Base-by-base conservation (phyloP, 2,888 invertebrate species). In the Agriopis aurantiaria region DNA sequence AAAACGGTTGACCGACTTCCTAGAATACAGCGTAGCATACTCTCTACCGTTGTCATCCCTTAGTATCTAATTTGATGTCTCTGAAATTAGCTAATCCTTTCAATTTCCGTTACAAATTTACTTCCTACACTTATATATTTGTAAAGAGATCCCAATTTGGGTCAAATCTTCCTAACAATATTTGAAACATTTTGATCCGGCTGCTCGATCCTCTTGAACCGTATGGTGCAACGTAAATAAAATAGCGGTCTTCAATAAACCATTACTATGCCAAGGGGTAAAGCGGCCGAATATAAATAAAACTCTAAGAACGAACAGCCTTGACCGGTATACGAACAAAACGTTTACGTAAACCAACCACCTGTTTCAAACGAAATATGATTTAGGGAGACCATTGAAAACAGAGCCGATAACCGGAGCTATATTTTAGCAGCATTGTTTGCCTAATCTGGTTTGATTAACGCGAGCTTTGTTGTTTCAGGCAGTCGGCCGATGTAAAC, bases 401-500 rank as follows among this genome's bases (percentile, higher is more conserved):
- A 67, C 80, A 79, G 80, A 78, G 70, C 76, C 74, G 77, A 73
- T 77, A 73, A 72, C 72, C 59, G 68, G 65, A 12, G 56, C 56
- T 69, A 79, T 83, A 82, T 81, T 76, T 79, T 77, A 78, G 72
- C 75, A 73, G 76, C 79, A 79, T 85, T 88, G 87, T 89, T 88
- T 85, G 82, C 78, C 77, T 83, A 83, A 85, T 85, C 80, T 81
- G 75, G 79, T 83, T 82, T 85, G 85, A 87, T 86, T 86, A 89
- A 88, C 84, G 82, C 72, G 73, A 62, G 70, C 76, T 78, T 81
- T 88, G 81, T 93, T 93, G 92, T 93, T 93, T 73, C 93, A 94
- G 93, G 93, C 92, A 89, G 88, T 88, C 90, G 82, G 85, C 91
- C 91, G 91, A 89, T 89, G 92, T 92, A 90, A 92, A 85, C 88